Percentiles rank a stretch among this genome's conserved stretches.
Conservation (phyloP, 1,140 invertebrate genomes). For the Papilio polytes region DNA sequence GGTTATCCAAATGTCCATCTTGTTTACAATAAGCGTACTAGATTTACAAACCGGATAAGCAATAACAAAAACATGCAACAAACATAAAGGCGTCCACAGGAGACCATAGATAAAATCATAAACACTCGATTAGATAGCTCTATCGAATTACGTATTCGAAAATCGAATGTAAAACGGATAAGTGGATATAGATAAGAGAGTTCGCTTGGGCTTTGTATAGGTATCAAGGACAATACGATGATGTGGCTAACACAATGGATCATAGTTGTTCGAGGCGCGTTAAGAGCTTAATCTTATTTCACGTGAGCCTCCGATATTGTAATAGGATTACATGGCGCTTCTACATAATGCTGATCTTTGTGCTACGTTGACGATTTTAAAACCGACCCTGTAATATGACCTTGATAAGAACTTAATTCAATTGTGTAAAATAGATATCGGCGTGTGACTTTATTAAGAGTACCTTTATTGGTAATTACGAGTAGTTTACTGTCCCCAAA, state of each 20-base stretch:
- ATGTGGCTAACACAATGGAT: slow-evolving; percentile 65
- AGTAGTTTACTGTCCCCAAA: too few species aligned
- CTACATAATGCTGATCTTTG: slow-evolving; percentile 39
- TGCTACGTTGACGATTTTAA: slow-evolving; percentile 34
- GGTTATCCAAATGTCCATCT: not conserved
- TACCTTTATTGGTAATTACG: not conserved
- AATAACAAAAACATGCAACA: slow-evolving; percentile 40
- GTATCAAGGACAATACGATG: slow-evolving; percentile 72
- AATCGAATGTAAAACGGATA: slow-evolving; percentile 53
- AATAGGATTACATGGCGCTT: slow-evolving; percentile 68
- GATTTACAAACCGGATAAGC: slow-evolving; percentile 37
- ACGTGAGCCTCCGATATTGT: slow-evolving; percentile 60
- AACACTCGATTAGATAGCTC: slow-evolving; percentile 52
- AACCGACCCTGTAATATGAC: slow-evolving; percentile 13
- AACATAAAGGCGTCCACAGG: slow-evolving; percentile 45
- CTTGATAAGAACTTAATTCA: not conserved
- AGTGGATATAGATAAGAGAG: slow-evolving; percentile 52
- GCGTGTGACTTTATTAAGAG: not conserved
- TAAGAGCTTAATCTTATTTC: slow-evolving; percentile 70
- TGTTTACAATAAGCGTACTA: slow-evolving; percentile 25
- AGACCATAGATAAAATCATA: slow-evolving; percentile 55
- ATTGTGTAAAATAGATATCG: not conserved
- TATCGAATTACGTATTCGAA: slow-evolving; percentile 64
- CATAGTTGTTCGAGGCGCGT: slow-evolving; percentile 51
- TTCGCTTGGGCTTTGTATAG: slow-evolving; percentile 54